Evolutionary conservation across 2,797 vertebrate species (phyloP).

Genomic region (Arctocebus calabarensis): DNA sequence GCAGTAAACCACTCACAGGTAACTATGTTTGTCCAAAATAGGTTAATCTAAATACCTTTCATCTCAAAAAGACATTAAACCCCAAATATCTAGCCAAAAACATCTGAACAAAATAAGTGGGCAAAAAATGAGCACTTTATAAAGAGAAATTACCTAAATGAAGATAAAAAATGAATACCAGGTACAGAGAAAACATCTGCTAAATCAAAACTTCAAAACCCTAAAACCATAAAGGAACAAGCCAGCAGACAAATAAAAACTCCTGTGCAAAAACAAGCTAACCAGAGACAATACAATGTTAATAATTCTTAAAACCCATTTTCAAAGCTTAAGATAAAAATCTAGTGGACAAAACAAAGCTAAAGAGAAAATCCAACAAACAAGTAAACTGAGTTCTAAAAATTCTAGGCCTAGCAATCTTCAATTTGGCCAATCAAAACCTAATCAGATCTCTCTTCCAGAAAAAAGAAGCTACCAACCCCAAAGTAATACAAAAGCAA

Average conservation of each 20-base stretch:
- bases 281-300: neutral
- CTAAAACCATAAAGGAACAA: neutral
- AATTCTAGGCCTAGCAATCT: neutral
- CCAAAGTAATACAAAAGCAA: neutral
- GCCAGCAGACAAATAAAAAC: neutral
- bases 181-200: neutral
- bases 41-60: neutral
- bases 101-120: neutral
- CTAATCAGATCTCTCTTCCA: neutral
- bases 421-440: neutral
- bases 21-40: neutral
- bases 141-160: neutral
- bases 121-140: neutral
- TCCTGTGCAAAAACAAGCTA: neutral
- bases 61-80: neutral
- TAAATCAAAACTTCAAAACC: neutral
- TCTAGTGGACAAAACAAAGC: neutral
- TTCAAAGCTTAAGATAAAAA: neutral
- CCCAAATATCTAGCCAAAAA: too few species aligned
- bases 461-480: neutral
- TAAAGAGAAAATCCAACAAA: neutral
- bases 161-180: neutral
- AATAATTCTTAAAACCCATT: too few species aligned
- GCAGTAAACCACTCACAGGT: neutral
- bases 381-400: neutral